Evolutionary conservation across 2,113 vertebrate genomes (phyloP), one percentile per base, ranked within the genome.

Genomic region (Protobothrops flavoviridis): DNA sequence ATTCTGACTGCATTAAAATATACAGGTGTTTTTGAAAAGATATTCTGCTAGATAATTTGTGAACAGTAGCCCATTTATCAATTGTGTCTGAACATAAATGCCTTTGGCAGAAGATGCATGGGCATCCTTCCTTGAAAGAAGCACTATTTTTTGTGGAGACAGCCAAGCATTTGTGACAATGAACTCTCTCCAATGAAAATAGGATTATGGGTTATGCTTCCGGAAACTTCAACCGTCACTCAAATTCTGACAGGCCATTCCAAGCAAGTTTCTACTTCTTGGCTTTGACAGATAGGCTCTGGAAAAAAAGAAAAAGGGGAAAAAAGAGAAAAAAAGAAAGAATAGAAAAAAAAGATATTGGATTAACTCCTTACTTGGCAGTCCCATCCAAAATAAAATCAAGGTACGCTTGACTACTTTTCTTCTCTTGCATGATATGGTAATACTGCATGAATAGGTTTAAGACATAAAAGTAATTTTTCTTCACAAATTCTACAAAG

Each of bases 31-130:
- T 95, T 94, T 92, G 17, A 94, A 92, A 55, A 95, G 95, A 91
- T 87, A 96, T 96, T 91, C 95, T 94, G 95, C 95, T 92, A 85
- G 95, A 95, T 97, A 96, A 96, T 97, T 97, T 96, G 97, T 15
- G 92, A 95, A 39, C 92, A 93, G 94, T 92, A 93, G 92, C 94
- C 94, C 95, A 93, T 95, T 95, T 61, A 96, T 97, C 97, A 97
- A 85, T 1, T 8, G 87, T 57, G 39, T 74, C 91, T 94, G 95
- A 95, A 96, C 57, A 92, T 93, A 94, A 95, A 95, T 26, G 52
- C 56, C 93, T 92, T 94, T 52, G 48, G 92, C 23, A 81, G 48
- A 57, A 91, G 94, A 53, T 91, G 91, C 93, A 81, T 61, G 86
- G 87, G 64, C 95, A 96, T 93, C 91, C 92, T 94, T 95, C 91